Evolutionary conservation across 2,113 vertebrate genomes (phyloP).

Genomic region (Rutilus rutilus): DNA sequence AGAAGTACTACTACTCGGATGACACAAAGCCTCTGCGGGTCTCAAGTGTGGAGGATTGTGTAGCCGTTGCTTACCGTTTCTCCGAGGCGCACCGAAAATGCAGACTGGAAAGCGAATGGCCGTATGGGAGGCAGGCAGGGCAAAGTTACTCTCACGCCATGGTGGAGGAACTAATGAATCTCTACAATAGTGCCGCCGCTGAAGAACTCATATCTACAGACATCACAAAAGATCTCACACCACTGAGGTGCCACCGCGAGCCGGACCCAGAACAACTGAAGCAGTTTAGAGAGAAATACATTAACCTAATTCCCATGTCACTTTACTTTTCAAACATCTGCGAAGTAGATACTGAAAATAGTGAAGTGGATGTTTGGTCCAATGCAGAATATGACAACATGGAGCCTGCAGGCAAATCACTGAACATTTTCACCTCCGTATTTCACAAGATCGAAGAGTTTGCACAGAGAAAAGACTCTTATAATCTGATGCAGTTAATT

Average conservation of each 20-base stretch:
- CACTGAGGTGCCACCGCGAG: slow-evolving; percentile 45
- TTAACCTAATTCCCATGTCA: slow-evolving; percentile 38
- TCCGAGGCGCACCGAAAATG: slow-evolving; percentile 27
- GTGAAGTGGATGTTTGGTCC: not conserved
- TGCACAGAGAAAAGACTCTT: slow-evolving; percentile 3
- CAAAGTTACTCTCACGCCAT: slow-evolving; percentile 33
- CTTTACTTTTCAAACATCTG: slow-evolving; percentile 40
- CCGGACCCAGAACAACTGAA: slow-evolving; percentile 31
- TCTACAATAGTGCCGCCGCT: slow-evolving; percentile 49
- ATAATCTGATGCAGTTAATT: slow-evolving; percentile 41
- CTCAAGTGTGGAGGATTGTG: slow-evolving; percentile 27
- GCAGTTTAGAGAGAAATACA: slow-evolving; percentile 21
- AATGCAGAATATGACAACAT: not conserved
- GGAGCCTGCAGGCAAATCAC: not conserved
- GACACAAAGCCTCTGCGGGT: not conserved
- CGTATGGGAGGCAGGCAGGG: not conserved
- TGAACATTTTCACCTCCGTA: slow-evolving; percentile 22
- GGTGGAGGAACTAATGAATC: slow-evolving; percentile 56
- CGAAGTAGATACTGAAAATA: not conserved
- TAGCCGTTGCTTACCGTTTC: slow-evolving; percentile 41
- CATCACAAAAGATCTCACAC: slow-evolving; percentile 42
- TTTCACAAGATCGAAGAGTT: slow-evolving; percentile 37
- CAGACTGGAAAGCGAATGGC: slow-evolving; percentile 31
- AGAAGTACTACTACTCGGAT: not conserved
- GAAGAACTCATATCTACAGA: slow-evolving; percentile 42